Base-by-base conservation (phyloP, 2,113 vertebrate species). In the Fulica atra region DNA sequence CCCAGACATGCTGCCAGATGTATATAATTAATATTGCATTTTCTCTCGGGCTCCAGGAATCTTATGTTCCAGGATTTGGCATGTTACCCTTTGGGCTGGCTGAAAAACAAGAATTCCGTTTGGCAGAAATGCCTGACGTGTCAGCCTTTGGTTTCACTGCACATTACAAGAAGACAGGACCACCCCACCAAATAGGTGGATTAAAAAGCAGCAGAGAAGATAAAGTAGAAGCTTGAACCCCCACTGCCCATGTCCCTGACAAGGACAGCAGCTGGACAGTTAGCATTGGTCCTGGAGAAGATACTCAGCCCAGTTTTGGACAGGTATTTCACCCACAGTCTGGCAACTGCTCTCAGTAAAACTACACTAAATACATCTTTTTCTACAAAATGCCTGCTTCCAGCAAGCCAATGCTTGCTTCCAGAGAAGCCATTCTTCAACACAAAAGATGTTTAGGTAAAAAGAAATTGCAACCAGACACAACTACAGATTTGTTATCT, bases 91-190 rank as follows among this genome's bases (percentile, higher is more conserved):
- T 93, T 86, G 91, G 57, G 44, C 35, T 92, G 77, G 65, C 57
- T 95, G 54, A 33, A 65, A 95, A 85, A 81, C 57, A 85, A 87
- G 63, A 85, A 85, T 79, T 87, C 48, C 76, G n/a, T 66, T 81
- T 87, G 61, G 69, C 28, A 76, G 81, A 95, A 84, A 26, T 17
- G 7, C 76, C 57, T 81, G 80, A 68, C 48, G 33, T 81, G 17
- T 84, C 61, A 95, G 40, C 61, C 46, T 81, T 77, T 29, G 12
- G 50, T 88, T 93, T 81, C 56, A 28, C 33, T 69, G n/a, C 21
- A 31, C 13, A 6, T 76, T 74, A 17, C 16, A 81, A 44, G 24
- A 73, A 79, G 25, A 33, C 8, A 72, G 68, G 57, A 78, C 21
- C 19, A 64, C 76, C n/a, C 81, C 81, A 91, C 33, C 53, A 71